Percentiles rank a stretch among this genome's conserved stretches.
These are phyloP conservation scores for Drosophila watanabei DNA, from an alignment of 1,140 invertebrate species.

Conservation along the genomic window DNA sequence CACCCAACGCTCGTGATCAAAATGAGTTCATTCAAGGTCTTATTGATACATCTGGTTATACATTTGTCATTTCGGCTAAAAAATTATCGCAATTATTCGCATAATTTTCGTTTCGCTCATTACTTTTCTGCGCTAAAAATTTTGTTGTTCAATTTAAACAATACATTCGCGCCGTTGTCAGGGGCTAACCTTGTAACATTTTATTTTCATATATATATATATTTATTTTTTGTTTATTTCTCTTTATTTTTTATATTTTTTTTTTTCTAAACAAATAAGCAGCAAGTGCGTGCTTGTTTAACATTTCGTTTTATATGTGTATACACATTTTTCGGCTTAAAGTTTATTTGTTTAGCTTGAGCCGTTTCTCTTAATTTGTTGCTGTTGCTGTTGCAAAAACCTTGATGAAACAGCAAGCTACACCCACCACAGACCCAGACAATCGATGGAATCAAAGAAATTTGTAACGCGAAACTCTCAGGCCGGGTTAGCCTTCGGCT, in stretches of 20 bases:
- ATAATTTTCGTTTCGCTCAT: slow-evolving; percentile 52
- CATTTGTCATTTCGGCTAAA: slow-evolving; percentile 19
- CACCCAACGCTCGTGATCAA: background rate
- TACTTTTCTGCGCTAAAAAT: slow-evolving; percentile 51
- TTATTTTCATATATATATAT: slow-evolving; percentile 31
- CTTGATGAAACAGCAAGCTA: slow-evolving; percentile 40
- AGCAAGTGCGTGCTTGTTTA: slow-evolving; percentile 50
- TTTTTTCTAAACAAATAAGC: slow-evolving; percentile 50
- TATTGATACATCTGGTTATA: slow-evolving; percentile 12
- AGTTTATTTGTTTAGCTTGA: slow-evolving; percentile 58
- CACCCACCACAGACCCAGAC: slow-evolving; percentile 29
- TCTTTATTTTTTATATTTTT: slow-evolving; percentile 2
- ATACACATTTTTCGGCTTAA: slow-evolving; percentile 36
- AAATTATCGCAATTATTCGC: slow-evolving; percentile 53
- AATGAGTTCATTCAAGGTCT: background rate
- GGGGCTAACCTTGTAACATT: slow-evolving; percentile 49
- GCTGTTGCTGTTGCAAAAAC: slow-evolving; percentile 40
- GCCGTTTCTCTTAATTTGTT: slow-evolving; percentile 13
- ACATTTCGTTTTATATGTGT: slow-evolving; percentile 45
- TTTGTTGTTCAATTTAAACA: slow-evolving; percentile 51
- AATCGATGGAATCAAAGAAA: slow-evolving; percentile 54
- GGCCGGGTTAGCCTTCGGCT: slow-evolving; percentile 40
- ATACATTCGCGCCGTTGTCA: slow-evolving; percentile 51
- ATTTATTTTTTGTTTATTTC: slow-evolving; percentile 25
- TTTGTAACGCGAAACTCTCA: slow-evolving; percentile 41